Conservation (phyloP, 2,797 vertebrate genomes). For the Pseudomugil tenellus region DNA sequence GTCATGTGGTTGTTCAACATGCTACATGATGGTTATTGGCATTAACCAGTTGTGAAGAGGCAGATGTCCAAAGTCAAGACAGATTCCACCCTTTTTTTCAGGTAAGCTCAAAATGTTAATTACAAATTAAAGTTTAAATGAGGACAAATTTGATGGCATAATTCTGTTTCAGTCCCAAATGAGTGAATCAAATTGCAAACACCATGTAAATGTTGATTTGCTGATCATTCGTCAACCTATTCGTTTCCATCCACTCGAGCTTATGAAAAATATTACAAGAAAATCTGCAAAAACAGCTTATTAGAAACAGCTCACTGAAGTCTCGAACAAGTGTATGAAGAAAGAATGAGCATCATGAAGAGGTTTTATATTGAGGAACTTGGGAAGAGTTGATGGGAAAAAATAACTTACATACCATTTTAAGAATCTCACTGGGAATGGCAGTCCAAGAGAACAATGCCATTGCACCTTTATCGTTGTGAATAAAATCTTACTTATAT, state of each 20-base stretch:
- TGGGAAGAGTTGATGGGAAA: neutral
- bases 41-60: neutral
- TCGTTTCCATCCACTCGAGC: neutral
- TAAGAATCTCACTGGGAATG: constrained; percentile 17
- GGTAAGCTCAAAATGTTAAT: neutral
- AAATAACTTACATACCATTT: neutral
- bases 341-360: neutral
- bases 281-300: constrained; percentile 6
- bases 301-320: constrained; percentile 29
- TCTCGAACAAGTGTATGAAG: constrained; percentile 13
- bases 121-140: neutral
- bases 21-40: neutral
- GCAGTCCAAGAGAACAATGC: constrained; percentile 33
- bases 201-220: neutral
- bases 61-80: neutral
- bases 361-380: constrained; percentile 16
- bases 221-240: neutral
- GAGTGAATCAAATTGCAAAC: neutral
- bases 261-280: neutral
- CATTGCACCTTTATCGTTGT: constrained; percentile 55
- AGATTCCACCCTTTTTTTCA: neutral
- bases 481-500: constrained; percentile 22
- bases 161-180: neutral
- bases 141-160: no score
- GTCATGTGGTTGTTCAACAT: neutral